phyloP scores from a whole-genome alignment of 64 coral and sea anemone species.

The Pocillopora verrucosa region DNA sequence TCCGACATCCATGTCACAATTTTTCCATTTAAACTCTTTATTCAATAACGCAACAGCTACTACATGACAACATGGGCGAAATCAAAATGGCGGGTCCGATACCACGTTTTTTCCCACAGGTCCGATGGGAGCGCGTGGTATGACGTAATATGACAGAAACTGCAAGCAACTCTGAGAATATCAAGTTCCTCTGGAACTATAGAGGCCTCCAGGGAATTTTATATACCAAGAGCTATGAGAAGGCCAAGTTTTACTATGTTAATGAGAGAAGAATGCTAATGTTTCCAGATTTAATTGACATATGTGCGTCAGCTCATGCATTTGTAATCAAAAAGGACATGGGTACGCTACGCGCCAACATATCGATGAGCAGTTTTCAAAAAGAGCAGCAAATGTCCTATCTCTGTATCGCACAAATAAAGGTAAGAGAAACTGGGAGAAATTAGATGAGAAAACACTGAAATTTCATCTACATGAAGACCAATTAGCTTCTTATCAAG shows the following conservation, averaged over 20 bases:
- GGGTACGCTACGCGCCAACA: neutral
- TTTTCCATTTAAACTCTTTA: no score
- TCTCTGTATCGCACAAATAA: conserved; percentile 13
- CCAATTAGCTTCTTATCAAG: conserved; percentile 8
- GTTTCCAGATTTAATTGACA: conserved; percentile 8
- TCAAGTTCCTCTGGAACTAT: conserved; percentile 7
- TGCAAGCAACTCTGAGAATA: no score
- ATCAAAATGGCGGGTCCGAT: no score
- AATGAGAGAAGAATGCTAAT: conserved; percentile 7
- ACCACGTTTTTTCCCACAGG: no score
- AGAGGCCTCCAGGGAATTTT: conserved; percentile 10
- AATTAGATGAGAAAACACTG: neutral
- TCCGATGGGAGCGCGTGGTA: no score
- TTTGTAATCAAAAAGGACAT: conserved; percentile 22
- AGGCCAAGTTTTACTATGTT: neutral
- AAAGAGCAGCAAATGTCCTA: conserved; percentile 18
- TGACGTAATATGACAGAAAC: no score
- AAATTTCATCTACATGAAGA: conserved; percentile 21
- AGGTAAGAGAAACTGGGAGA: conserved; percentile 11
- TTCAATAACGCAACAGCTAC: no score
- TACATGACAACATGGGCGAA: no score
- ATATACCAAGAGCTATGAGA: neutral
- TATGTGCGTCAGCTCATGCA: conserved; percentile 7
- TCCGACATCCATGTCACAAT: no score
- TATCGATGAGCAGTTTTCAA: neutral